These are phyloP conservation scores for Sebastes vulpes DNA, from an alignment of 2,797 vertebrate genomes.

Conservation along the genomic window DNA sequence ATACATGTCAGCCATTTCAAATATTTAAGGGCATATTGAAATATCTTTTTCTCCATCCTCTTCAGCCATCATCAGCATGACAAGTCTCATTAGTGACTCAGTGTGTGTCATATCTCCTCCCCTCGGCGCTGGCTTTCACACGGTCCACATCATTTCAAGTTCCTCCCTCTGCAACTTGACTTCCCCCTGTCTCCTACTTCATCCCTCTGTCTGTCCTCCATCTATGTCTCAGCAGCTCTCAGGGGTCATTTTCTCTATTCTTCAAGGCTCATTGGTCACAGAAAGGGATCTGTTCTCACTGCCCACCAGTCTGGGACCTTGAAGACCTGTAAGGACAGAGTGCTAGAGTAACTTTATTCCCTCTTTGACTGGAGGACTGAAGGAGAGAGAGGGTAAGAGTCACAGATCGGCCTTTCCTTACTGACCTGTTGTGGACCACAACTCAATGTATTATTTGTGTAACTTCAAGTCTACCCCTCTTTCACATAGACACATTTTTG, in stretches of 20 bases:
- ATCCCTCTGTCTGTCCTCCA: slow-evolving; percentile 12
- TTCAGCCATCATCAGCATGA: slow-evolving; percentile 27
- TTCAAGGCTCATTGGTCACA: slow-evolving; percentile 65
- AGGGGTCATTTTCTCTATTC: slow-evolving; percentile 62
- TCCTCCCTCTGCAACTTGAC: slow-evolving; percentile 41
- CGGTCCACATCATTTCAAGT: slow-evolving; percentile 45
- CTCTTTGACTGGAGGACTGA: slow-evolving; percentile 11
- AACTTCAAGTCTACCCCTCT: too few relatives aligned
- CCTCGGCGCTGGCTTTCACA: slow-evolving; percentile 16
- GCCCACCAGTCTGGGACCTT: slow-evolving; percentile 64
- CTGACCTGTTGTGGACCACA: background rate
- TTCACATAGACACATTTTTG: too few relatives aligned
- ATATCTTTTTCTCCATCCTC: slow-evolving; percentile 4
- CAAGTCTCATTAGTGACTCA: slow-evolving; percentile 60
- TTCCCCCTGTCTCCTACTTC: slow-evolving; percentile 21
- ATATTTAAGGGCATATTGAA: slow-evolving; percentile 20
- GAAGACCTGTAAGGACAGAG: slow-evolving; percentile 50
- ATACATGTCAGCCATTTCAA: slow-evolving; percentile 35
- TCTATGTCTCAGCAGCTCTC: slow-evolving; percentile 51
- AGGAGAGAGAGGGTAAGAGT: background rate
- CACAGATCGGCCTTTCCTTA: background rate
- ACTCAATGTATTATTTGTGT: background rate
- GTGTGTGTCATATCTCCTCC: slow-evolving; percentile 34
- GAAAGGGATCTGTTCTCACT: slow-evolving; percentile 45
- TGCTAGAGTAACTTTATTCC: slow-evolving; percentile 33